Evolutionary conservation across 2,888 invertebrate genomes (phyloP).

Genomic region (Lathronympha strigana): DNA sequence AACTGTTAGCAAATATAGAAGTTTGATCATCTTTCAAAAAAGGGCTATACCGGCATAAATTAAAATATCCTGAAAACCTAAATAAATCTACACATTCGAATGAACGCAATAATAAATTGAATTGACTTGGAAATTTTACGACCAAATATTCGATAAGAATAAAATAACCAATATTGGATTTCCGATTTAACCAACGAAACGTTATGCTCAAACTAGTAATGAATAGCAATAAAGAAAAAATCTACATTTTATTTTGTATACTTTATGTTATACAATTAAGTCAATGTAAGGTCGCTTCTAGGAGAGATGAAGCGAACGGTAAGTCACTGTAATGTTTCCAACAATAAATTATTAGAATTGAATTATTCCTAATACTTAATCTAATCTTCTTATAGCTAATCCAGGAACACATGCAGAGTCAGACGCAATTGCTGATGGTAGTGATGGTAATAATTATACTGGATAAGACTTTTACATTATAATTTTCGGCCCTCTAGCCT

Average conservation of each 20-base stretch:
- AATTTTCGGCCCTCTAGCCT: no score
- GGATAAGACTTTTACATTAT: no score
- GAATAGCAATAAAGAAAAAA: conserved; percentile 6
- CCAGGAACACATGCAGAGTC: no score
- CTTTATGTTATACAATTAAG: conserved; percentile 14
- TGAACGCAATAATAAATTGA: conserved; percentile 25
- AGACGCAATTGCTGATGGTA: no score
- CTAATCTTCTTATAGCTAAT: no score
- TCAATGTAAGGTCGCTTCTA: conserved; percentile 18
- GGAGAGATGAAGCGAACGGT: conserved; percentile 16
- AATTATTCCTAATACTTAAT: no score
- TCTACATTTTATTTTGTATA: conserved; percentile 16
- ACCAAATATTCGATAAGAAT: conserved; percentile 34
- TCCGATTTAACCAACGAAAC: conserved; percentile 22
- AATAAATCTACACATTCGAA: conserved; percentile 20
- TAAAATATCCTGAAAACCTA: conserved; percentile 18
- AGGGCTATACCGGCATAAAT: conserved; percentile 23
- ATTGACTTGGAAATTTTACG: conserved; percentile 27
- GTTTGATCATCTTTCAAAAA: conserved; percentile 31
- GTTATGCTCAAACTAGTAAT: conserved; percentile 19
- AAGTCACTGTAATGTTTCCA: background rate
- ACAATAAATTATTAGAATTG: background rate
- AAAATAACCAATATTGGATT: conserved; percentile 23
- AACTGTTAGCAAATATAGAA: conserved; percentile 17
- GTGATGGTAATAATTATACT: no score